Conservation (phyloP, 1,140 invertebrate genomes). For the Luehdorfia chinensis region DNA sequence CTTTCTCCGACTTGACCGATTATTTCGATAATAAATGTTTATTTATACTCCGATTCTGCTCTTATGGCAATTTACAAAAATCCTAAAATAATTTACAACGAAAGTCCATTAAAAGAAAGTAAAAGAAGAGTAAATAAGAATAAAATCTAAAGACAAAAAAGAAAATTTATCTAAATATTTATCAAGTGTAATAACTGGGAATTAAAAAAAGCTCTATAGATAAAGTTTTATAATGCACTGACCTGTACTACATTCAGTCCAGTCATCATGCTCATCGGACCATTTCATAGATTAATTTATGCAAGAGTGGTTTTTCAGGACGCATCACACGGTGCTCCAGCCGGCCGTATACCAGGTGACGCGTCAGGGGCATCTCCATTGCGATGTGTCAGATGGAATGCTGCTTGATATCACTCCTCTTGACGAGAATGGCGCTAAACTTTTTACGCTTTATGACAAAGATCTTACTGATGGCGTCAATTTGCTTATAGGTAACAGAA, state of each 20-base stretch:
- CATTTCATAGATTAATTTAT: constrained; percentile 18
- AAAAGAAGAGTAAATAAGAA: too few species aligned
- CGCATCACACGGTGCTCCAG: constrained; percentile 59
- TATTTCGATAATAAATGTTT: too few species aligned
- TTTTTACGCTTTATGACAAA: constrained; percentile 83
- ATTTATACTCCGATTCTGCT: too few species aligned
- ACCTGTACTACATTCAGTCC: constrained; percentile 17
- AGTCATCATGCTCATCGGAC: constrained; percentile 16
- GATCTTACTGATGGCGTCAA: constrained; percentile 83
- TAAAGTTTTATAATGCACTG: constrained; percentile 22
- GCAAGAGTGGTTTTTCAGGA: constrained; percentile 46
- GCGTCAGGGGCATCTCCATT: constrained; percentile 81
- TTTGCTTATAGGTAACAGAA: constrained; percentile 81
- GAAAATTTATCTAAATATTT: too few species aligned
- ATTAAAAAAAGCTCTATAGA: too few species aligned
- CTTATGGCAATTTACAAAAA: too few species aligned
- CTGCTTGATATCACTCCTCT: constrained; percentile 82
- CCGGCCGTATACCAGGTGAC: constrained; percentile 82
- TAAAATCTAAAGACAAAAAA: too few species aligned
- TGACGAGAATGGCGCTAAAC: constrained; percentile 79
- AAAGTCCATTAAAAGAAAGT: too few species aligned
- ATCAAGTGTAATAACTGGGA: too few species aligned
- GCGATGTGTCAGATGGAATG: constrained; percentile 81
- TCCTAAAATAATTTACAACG: too few species aligned
- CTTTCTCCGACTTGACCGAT: too few species aligned